Evolutionary conservation across 2,888 invertebrate species (phyloP), one percentile per base, ranked within the genome.

Genomic region (Gonocerus acuteangulatus): DNA sequence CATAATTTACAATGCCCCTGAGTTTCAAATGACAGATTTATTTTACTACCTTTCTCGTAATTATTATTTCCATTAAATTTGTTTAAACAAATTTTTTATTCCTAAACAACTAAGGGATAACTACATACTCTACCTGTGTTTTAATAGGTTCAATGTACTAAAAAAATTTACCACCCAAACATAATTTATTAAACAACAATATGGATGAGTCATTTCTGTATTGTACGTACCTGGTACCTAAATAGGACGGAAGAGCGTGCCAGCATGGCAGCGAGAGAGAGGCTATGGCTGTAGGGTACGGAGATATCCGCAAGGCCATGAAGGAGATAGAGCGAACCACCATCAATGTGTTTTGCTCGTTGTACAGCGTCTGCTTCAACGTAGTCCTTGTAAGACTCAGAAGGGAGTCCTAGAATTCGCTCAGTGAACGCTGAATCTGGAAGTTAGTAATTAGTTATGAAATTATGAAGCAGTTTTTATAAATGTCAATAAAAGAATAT

Each of bases 401-500:
- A 82, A 60, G 93, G 92, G 68, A 86, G 79, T 39, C 95, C 95
- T 70, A 96, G 82, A 70, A 94, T 87, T 64, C 94, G 83, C 78
- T 96, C 95, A 81, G 95, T 94, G 74, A 95, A 95, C 3, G 91
- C 93, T 22, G 94, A 92, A 77, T 95, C 95, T 95, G 74, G 23
- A 69, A 69, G 44, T 9, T n/a, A n/a, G n/a, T 19, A 52, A 9
- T 1, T 9, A 34, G n/a, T 32, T 47, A 72, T 69, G 49, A 36
- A 62, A 48, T 13, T 11, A 48, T 9, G 9, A 34, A 34, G 6
- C 9, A 48, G 2, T 13, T 48, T 48, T 6, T 22, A 6, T 48
- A 13, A 16, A 7, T 2, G 16, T 7, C 15, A 45, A 11, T 18
- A 3, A n/a, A n/a, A n/a, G n/a, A n/a, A n/a, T n/a, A n/a, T n/a